A percentile compares a stretch with the other conserved stretches of the same genome.
These are phyloP conservation scores for Polypterus senegalus DNA, from an alignment of 2,113 vertebrate genomes.

Conservation along the genomic window DNA sequence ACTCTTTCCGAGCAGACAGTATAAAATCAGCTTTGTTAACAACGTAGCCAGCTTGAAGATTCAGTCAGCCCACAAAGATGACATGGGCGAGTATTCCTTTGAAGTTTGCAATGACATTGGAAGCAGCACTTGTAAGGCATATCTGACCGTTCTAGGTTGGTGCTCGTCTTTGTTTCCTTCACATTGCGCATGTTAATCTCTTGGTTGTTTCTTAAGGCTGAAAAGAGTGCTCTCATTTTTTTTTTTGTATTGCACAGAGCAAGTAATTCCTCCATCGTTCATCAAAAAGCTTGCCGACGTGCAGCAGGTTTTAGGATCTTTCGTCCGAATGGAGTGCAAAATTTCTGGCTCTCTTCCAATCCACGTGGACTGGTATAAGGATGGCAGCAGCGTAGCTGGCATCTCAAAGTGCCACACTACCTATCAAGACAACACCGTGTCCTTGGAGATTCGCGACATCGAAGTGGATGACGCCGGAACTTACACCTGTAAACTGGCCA, in stretches of 20 bases:
- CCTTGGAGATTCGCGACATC: conserved; percentile 70
- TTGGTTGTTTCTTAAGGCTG: conserved; percentile 18
- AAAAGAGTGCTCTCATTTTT: conserved; percentile 23
- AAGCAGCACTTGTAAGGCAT: conserved; percentile 71
- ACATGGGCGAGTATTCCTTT: conserved; percentile 80
- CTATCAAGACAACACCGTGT: conserved; percentile 73
- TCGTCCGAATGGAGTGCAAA: conserved; percentile 79
- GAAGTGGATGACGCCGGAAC: conserved; percentile 73
- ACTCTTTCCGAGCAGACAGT: conserved; percentile 79
- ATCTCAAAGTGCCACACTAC: conserved; percentile 76
- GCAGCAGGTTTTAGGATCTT: conserved; percentile 73
- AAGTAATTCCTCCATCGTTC: conserved; percentile 84
- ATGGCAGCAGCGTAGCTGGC: conserved; percentile 71
- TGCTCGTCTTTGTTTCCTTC: conserved; percentile 26
- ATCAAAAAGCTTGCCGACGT: conserved; percentile 78
- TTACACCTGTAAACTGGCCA: conserved; percentile 78
- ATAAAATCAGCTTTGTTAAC: conserved; percentile 80
- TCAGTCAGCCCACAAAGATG: conserved; percentile 71
- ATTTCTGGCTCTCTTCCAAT: conserved; percentile 89
- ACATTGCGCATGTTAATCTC: too few species aligned
- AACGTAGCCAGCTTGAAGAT: conserved; percentile 82
- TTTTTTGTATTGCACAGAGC: conserved; percentile 63
- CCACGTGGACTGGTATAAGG: conserved; percentile 84
- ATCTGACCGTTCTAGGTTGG: conserved; percentile 80
- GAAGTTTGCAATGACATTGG: conserved; percentile 88